Conservation (phyloP, 2,113 vertebrate genomes). For the Clarias batrachus region DNA sequence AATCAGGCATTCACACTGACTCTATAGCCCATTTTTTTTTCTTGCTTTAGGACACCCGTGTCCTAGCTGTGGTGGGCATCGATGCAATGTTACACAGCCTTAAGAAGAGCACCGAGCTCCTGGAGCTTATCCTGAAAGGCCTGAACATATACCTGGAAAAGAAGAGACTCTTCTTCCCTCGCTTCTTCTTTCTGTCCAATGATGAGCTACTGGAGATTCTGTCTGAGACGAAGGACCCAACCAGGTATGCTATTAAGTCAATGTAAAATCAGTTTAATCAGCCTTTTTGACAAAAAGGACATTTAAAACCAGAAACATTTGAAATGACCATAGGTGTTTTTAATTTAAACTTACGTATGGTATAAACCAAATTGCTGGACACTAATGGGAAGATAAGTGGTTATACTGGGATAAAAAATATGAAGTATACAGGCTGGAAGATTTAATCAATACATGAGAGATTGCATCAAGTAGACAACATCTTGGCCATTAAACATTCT, state of each 20-base stretch:
- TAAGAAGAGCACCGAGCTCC: slow-evolving; percentile 78
- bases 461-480: not conserved
- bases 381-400: no score
- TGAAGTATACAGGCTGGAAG: not conserved
- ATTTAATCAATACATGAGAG: not conserved
- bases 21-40: no score
- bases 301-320: no score
- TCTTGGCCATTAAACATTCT: not conserved
- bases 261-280: not conserved
- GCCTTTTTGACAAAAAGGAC: no score
- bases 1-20: no score
- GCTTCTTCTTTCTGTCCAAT: slow-evolving; percentile 93
- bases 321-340: no score
- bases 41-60: slow-evolving; percentile 77
- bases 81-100: slow-evolving; percentile 83
- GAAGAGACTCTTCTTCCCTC: slow-evolving; percentile 86
- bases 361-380: no score
- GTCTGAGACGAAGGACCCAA: slow-evolving; percentile 92
- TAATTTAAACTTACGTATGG: no score
- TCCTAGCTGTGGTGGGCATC: slow-evolving; percentile 76
- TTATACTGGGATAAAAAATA: not conserved
- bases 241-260: slow-evolving; percentile 68
- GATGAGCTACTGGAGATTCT: slow-evolving; percentile 92
- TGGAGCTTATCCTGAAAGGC: slow-evolving; percentile 87
- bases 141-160: slow-evolving; percentile 92